Evolutionary conservation across 1,140 invertebrate species (phyloP).

Genomic region (Elysia chlorotica): DNA sequence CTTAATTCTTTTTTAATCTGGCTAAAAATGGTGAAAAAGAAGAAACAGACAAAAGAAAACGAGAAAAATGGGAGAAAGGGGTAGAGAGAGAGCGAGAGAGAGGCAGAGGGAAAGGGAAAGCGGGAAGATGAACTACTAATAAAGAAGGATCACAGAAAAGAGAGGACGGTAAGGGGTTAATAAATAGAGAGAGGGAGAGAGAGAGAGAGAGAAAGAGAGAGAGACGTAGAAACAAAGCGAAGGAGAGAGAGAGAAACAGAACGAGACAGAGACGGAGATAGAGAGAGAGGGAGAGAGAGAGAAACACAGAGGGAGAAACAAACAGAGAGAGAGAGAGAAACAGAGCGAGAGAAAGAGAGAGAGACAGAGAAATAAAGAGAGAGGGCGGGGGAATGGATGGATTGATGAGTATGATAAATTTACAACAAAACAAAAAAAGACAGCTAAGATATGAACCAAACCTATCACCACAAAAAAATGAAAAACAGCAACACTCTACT

Average conservation of each 20-base stretch:
- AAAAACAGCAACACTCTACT: no score
- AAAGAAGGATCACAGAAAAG: neutral
- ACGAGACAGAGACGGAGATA: neutral
- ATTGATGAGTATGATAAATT: neutral
- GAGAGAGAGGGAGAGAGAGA: neutral
- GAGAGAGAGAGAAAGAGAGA: slow-evolving; percentile 1
- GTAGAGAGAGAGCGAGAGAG: neutral
- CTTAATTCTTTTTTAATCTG: neutral
- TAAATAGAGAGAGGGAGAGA: slow-evolving; percentile 3
- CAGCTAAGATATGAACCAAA: no score
- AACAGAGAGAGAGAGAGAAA: neutral
- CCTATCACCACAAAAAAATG: no score
- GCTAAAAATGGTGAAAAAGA: neutral
- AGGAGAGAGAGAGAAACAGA: neutral
- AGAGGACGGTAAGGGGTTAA: neutral
- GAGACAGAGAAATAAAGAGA: neutral
- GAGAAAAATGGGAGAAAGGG: neutral
- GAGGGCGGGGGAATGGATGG: neutral
- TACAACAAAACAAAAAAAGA: slow-evolving; percentile 1
- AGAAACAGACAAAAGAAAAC: neutral
- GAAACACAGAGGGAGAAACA: neutral
- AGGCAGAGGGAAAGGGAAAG: neutral
- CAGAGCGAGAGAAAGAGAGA: neutral
- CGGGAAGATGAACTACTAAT: neutral
- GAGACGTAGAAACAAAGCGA: neutral